Base-by-base conservation (phyloP, 2,113 vertebrate genomes). In the Mormoops blainvillei region DNA sequence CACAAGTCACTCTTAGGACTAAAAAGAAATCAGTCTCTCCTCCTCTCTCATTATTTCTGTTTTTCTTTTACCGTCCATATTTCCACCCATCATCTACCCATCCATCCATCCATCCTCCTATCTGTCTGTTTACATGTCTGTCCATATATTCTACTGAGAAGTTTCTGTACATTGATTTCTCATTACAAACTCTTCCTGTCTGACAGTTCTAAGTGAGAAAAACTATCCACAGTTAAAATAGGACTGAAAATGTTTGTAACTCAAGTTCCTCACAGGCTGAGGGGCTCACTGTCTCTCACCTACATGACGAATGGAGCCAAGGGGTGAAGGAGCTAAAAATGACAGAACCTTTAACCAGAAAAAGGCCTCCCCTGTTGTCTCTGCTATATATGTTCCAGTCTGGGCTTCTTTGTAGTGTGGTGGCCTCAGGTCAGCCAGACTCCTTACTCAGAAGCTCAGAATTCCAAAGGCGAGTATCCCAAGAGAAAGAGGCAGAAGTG, bases 281-380 rank as follows among this genome's bases (percentile, higher is more conserved):
- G 54, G 85, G 92, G 95, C 52, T 96, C 95, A 94, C 26, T 78
- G 73, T 92, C 94, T 96, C 86, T 97, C 96, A 94, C 80, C 89
- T 89, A 71, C 56, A 74, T 22, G 36, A 94, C 84, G 85, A 54
- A 78, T 6, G 89, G 22, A 94, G 41, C 56, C 68, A 87, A 76
- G 52, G 14, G 45, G 56, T 95, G 26, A 94, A 87, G 52, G 71
- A 94, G 52, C 14, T 81, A 68, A 97, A 41, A 31, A 94, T 61
- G 91, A 83, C 33, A 52, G 16, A n/a, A 3, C 63, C 36, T 77
- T 93, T 78, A 65, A 22, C 15, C 10, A 76, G 87, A 38, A 28
- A 14, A 26, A 10, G 33, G 10, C 38, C 28, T 14, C 38, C 14
- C 26, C 16, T 22, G 3, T 0, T 20, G 33, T 18, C 28, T 56